Conservation (phyloP, 2,113 vertebrate species). For the Gnathonemus echidnorhynchus region DNA sequence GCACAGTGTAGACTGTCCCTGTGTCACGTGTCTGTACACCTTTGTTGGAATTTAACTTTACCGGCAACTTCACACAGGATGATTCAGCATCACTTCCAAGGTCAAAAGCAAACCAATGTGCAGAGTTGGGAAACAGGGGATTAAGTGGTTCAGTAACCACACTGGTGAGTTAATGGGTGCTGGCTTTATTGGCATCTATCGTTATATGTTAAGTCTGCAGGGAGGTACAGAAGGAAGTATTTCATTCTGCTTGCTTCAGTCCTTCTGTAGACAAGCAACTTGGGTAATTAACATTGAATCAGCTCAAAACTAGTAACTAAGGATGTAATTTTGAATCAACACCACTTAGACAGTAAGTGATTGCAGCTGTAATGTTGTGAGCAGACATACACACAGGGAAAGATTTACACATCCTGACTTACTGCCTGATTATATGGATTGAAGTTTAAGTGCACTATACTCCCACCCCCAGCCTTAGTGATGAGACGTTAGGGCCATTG, state of each 20-base stretch:
- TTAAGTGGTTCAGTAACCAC: background rate
- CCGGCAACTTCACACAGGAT: background rate
- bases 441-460: background rate
- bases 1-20: background rate
- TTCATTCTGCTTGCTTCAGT: background rate
- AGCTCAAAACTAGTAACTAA: background rate
- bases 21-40: background rate
- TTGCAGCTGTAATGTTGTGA: background rate
- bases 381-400: background rate
- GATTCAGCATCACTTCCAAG: background rate
- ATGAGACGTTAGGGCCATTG: background rate
- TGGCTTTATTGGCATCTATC: background rate
- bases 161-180: background rate
- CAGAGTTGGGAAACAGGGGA: background rate
- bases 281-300: background rate
- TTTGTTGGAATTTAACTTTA: background rate
- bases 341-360: background rate
- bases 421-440: background rate
- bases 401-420: background rate
- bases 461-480: background rate
- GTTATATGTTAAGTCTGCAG: background rate
- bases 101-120: background rate
- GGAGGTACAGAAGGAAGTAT: background rate
- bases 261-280: background rate
- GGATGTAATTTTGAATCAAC: background rate